These are phyloP conservation scores for Drosophila recens DNA, from an alignment of 2,888 invertebrate species.

Conservation along the genomic window DNA sequence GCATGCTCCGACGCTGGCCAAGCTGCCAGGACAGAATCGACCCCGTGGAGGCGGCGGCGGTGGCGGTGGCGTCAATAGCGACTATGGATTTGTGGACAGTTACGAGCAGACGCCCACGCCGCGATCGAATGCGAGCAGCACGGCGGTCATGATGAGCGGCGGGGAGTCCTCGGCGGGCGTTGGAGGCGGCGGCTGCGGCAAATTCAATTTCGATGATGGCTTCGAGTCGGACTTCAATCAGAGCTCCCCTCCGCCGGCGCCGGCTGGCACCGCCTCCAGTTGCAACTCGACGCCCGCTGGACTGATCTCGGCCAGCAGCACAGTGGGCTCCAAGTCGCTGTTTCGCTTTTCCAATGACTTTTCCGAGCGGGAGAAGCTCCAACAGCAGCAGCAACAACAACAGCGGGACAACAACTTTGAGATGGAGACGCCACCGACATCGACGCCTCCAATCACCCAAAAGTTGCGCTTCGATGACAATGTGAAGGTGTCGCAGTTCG, in stretches of 20 bases:
- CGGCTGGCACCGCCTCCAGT: conserved; percentile 81
- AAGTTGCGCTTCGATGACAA: conserved; percentile 89
- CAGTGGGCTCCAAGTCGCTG: conserved; percentile 79
- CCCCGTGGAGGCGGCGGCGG: conserved; percentile 48
- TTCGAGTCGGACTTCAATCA: conserved; percentile 85
- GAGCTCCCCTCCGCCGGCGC: conserved; percentile 80
- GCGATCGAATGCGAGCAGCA: conserved; percentile 80
- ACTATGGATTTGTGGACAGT: conserved; percentile 82
- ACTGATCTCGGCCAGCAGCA: conserved; percentile 60
- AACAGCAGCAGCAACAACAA: conserved; percentile 62
- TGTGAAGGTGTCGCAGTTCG: conserved; percentile 87
- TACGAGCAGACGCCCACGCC: conserved; percentile 83
- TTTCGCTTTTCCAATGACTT: conserved; percentile 89
- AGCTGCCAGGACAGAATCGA: conserved; percentile 61
- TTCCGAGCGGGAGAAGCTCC: conserved; percentile 85
- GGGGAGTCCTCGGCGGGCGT: conserved; percentile 69
- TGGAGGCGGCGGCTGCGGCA: conserved; percentile 57
- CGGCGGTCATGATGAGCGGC: conserved; percentile 69
- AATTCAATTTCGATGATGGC: conserved; percentile 85
- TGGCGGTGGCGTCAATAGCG: conserved; percentile 61
- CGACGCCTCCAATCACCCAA: conserved; percentile 80
- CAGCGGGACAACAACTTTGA: conserved; percentile 61
- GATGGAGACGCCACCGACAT: conserved; percentile 61
- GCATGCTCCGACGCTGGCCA: conserved; percentile 67
- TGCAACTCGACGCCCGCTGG: conserved; percentile 82